Conservation (phyloP, 2,888 invertebrate genomes). For the Hyposoter didymator region DNA sequence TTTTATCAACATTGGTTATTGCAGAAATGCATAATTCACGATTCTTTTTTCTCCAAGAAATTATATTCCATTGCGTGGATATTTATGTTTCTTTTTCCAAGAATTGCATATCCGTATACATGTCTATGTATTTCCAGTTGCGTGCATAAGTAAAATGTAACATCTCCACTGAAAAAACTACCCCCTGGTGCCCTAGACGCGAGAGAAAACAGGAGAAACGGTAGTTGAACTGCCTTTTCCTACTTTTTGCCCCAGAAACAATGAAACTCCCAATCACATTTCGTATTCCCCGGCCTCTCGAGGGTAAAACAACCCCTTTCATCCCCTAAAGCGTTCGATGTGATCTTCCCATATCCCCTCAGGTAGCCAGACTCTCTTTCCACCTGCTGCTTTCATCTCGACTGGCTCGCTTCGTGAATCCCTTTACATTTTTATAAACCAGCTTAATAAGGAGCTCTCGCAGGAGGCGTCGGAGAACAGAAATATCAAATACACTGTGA, state of each 20-base stretch:
- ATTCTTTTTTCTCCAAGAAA: background rate
- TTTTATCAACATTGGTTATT: background rate
- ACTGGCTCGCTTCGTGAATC: slow-evolving; percentile 74
- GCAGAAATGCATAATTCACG: background rate
- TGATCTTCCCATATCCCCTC: slow-evolving; percentile 54
- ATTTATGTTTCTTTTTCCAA: slow-evolving; percentile 28
- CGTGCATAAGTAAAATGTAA: slow-evolving; percentile 81
- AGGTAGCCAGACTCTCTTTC: slow-evolving; percentile 70
- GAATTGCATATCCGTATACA: slow-evolving; percentile 4
- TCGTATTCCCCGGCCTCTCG: slow-evolving; percentile 74
- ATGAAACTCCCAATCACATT: slow-evolving; percentile 81
- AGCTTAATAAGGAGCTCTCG: slow-evolving; percentile 75
- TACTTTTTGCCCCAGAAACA: slow-evolving; percentile 73
- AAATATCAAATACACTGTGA: slow-evolving; percentile 49
- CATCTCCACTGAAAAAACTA: slow-evolving; percentile 82
- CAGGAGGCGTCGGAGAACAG: slow-evolving; percentile 53
- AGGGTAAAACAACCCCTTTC: slow-evolving; percentile 59
- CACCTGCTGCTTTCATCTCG: slow-evolving; percentile 65
- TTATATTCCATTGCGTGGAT: slow-evolving; percentile 26
- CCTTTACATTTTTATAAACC: slow-evolving; percentile 80
- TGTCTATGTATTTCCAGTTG: slow-evolving; percentile 46
- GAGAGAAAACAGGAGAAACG: slow-evolving; percentile 6
- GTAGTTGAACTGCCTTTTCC: slow-evolving; percentile 37
- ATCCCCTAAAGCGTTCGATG: slow-evolving; percentile 58
- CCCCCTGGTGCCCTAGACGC: slow-evolving; percentile 64